Evolutionary conservation across 2,797 vertebrate genomes (phyloP).

Genomic region (Melanotaenia boesemani): DNA sequence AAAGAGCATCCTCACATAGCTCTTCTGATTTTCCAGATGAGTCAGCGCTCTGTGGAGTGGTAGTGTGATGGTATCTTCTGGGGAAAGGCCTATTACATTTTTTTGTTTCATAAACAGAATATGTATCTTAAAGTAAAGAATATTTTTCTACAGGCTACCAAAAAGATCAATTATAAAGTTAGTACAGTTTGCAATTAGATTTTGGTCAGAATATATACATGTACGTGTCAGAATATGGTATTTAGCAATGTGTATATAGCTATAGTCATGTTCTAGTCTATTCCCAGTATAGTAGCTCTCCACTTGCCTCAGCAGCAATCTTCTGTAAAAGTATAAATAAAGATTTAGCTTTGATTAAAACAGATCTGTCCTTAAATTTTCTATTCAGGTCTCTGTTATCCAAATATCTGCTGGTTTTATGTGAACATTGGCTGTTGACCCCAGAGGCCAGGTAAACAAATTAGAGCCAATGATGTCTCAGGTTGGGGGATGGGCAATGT

Average conservation of each 20-base stretch:
- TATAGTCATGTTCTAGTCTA: background rate
- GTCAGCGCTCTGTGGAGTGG: too few relatives aligned
- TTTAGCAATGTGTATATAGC: too few relatives aligned
- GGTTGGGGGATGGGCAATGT: background rate
- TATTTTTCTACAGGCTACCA: background rate
- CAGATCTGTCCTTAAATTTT: background rate
- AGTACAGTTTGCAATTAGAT: background rate
- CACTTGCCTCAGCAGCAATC: background rate
- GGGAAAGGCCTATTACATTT: background rate
- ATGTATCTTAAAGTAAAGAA: background rate
- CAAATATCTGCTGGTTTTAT: background rate
- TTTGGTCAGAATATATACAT: background rate
- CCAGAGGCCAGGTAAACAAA: background rate
- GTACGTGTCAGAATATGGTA: too few relatives aligned
- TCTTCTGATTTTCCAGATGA: too few relatives aligned
- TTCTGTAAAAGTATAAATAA: background rate
- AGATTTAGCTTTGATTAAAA: background rate
- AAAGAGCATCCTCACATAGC: too few relatives aligned
- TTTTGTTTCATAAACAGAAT: background rate
- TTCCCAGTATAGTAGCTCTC: too few relatives aligned
- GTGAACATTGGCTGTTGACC: background rate
- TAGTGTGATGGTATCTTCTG: too few relatives aligned
- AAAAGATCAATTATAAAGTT: background rate
- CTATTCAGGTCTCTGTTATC: background rate
- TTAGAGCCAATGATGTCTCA: background rate